Evolutionary conservation across 2,113 vertebrate species (phyloP).

Genomic region (Percina caprodes): DNA sequence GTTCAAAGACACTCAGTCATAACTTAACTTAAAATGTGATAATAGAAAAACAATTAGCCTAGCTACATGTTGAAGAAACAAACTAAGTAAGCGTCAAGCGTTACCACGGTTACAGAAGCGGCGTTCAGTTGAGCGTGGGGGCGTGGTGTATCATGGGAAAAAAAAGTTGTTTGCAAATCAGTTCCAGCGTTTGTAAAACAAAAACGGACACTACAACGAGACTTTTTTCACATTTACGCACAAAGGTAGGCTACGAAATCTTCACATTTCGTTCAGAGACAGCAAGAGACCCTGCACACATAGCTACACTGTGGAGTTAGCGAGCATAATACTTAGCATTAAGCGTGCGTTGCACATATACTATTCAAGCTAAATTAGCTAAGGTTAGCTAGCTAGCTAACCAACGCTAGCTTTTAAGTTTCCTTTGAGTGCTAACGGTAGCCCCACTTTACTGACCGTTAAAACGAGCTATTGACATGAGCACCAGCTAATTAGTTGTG

Average conservation of each 20-base stretch:
- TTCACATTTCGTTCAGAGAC: neutral
- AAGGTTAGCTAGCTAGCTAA: conserved; percentile 26
- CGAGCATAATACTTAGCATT: neutral
- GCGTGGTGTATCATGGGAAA: conserved; percentile 70
- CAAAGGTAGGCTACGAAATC: neutral
- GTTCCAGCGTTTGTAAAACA: neutral
- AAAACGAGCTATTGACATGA: neutral
- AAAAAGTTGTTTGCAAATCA: conserved; percentile 27
- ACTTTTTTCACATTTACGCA: neutral
- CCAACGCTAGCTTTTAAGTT: neutral
- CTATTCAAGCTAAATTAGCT: neutral
- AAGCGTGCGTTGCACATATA: neutral
- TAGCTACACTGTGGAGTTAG: neutral
- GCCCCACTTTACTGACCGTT: conserved; percentile 2
- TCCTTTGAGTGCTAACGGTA: conserved; percentile 18
- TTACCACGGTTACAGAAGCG: conserved; percentile 57
- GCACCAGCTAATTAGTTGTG: neutral
- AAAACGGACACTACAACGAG: neutral
- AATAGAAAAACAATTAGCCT: neutral
- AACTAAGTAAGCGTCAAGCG: neutral
- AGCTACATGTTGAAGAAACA: neutral
- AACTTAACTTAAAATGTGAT: neutral
- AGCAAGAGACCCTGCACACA: neutral
- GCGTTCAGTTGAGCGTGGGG: conserved; percentile 44
- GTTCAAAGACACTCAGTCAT: too few species aligned